Conservation (phyloP, 2,113 vertebrate genomes). For the Oceanodroma tethys region DNA sequence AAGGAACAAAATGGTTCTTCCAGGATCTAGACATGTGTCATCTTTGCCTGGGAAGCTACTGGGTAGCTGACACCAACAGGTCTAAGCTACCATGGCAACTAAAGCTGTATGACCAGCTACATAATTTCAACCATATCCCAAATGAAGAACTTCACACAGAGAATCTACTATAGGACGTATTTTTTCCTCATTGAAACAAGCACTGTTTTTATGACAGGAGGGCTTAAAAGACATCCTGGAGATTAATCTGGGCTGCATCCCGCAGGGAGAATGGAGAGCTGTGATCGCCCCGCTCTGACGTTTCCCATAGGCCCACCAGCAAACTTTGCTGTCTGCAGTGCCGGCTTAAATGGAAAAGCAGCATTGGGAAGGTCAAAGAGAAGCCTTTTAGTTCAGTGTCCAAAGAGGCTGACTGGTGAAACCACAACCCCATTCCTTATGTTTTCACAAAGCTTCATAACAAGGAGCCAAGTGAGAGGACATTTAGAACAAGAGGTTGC, state of each 20-base stretch:
- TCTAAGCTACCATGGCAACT: background rate
- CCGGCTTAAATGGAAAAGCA: background rate
- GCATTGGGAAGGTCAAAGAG: background rate
- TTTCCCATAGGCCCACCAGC: background rate
- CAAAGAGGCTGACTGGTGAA: background rate
- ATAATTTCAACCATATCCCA: background rate
- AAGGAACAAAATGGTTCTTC: background rate
- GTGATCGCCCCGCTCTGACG: background rate
- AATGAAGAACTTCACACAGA: background rate
- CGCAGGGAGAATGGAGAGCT: too few species aligned
- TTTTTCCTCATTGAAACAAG: background rate
- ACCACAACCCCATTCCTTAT: background rate
- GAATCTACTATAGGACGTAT: background rate
- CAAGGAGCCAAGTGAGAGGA: background rate
- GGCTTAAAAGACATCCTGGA: background rate
- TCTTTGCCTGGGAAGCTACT: background rate
- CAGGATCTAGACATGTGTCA: accelerated
- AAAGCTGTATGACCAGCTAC: background rate
- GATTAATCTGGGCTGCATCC: background rate
- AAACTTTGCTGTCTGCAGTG: background rate
- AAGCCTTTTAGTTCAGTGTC: background rate
- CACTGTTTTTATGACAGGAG: background rate
- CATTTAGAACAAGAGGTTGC: background rate
- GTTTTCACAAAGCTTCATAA: background rate
- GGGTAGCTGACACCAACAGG: background rate